Percentiles rank a stretch among this genome's conserved stretches.
Conservation (phyloP, 2,888 invertebrate species). For the Pardosa pseudoannulata region DNA sequence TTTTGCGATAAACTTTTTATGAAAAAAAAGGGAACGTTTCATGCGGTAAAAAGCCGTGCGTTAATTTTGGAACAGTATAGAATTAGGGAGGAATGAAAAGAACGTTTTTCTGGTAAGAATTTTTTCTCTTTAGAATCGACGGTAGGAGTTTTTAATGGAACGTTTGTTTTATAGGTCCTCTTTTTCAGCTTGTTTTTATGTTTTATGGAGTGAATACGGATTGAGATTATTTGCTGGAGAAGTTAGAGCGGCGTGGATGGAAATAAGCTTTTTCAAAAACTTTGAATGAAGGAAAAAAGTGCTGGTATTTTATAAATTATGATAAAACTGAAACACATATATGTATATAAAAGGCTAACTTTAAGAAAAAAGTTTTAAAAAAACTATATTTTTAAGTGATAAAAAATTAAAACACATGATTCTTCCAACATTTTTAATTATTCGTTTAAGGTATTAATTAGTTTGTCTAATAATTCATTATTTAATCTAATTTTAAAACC, state of each 20-base stretch:
- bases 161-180: slow-evolving; percentile 38
- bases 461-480: too few species aligned
- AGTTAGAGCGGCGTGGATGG: neutral
- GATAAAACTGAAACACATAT: too few species aligned
- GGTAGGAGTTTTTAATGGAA: slow-evolving; percentile 39
- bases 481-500: too few species aligned
- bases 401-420: too few species aligned
- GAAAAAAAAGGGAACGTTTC: slow-evolving; percentile 20
- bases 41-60: slow-evolving; percentile 35
- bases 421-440: too few species aligned
- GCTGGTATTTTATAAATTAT: too few species aligned
- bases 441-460: too few species aligned
- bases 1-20: slow-evolving; percentile 30
- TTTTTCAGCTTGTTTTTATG: neutral
- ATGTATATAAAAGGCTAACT: too few species aligned
- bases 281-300: too few species aligned
- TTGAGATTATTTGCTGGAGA: neutral
- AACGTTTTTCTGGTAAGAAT: slow-evolving; percentile 9
- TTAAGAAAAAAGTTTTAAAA: too few species aligned
- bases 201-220: neutral
- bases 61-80: slow-evolving; percentile 52
- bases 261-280: neutral
- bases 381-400: too few species aligned
- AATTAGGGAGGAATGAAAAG: slow-evolving; percentile 24
- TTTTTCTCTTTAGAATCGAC: slow-evolving; percentile 28